Percentiles rank a stretch among this genome's conserved stretches.
phyloP scores from a whole-genome alignment of 2,797 vertebrate genomes.

The Anguilla obscura region DNA sequence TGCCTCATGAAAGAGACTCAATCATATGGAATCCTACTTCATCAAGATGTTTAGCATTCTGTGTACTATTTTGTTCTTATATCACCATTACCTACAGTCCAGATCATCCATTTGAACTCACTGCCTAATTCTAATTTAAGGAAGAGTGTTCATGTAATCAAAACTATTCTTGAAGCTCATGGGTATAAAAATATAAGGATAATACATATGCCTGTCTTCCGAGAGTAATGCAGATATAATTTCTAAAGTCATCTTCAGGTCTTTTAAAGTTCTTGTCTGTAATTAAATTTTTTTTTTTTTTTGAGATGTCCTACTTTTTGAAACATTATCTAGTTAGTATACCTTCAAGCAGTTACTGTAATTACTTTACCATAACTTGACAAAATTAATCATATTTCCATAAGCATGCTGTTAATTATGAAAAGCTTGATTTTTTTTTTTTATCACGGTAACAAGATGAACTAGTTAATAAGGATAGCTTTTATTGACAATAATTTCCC shows the following conservation, averaged over 20 bases:
- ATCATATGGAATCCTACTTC: neutral
- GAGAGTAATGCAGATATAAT: neutral
- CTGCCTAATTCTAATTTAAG: neutral
- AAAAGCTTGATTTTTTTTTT: neutral
- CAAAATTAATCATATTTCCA: neutral
- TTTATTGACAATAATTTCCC: neutral
- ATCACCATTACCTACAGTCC: neutral
- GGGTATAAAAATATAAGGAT: neutral
- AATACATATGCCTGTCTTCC: neutral
- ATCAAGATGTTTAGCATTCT: neutral
- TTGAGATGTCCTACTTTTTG: neutral
- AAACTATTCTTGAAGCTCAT: neutral
- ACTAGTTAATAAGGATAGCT: neutral
- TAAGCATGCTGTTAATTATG: neutral
- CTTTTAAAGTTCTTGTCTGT: neutral
- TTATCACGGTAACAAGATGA: neutral
- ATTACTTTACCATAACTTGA: neutral
- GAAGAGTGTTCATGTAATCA: neutral
- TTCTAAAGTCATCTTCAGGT: neutral
- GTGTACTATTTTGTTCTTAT: neutral
- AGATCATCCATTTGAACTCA: neutral
- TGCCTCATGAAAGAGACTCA: neutral
- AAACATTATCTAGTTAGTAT: neutral
- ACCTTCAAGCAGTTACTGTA: neutral
- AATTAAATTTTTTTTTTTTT: too few species aligned